Evolutionary conservation across 2,113 vertebrate genomes (phyloP), one percentile per base, ranked within the genome.

Genomic region (Phylloscopus trochilus): DNA sequence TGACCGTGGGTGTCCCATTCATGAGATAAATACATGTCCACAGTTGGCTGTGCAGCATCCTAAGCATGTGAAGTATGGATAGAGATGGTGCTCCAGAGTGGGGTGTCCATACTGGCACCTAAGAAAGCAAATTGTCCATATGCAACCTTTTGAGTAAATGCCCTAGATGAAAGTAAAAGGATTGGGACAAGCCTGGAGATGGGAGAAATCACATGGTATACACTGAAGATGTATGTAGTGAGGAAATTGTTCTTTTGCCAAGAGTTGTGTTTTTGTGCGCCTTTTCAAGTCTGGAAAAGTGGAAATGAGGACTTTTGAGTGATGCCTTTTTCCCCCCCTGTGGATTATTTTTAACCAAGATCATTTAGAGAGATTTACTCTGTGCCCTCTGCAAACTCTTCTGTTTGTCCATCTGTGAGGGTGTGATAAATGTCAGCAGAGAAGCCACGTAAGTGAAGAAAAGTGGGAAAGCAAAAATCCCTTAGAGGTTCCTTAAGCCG

Each of bases 301-400:
- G 60, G 55, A 69, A 89, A 39, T 55, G 33, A 17, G 22, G 64
- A 83, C 7, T 59, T 87, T 5, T 26, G 56, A 66, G 7, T 9
- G 2, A 44, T 5, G 26, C 0, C 1, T 15, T 63, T 68, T 60
- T 31, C 52, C 28, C 5, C 5, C 8, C 1, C 24, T 55, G 8
- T 49, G 44, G 9, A 21, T 73, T 83, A 35, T 80, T 83, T 94
- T 87, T 11, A 74, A 63, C 15, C 6, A 52, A 58, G n/a, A n/a
- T 66, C 1, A 24, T 74, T 72, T 76, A 47, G 7, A 33, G 35
- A 76, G 3, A 3, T 80, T 80, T 77, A 26, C 15, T 46, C 10
- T 70, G 30, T 85, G 62, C 41, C 7, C 18, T 68, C 44, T 2
- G 6, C 44, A 87, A 79, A 60, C 8, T 0, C 0, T 30, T 77